Conservation (phyloP, 2,888 invertebrate genomes). For the Charanyca ferruginea region DNA sequence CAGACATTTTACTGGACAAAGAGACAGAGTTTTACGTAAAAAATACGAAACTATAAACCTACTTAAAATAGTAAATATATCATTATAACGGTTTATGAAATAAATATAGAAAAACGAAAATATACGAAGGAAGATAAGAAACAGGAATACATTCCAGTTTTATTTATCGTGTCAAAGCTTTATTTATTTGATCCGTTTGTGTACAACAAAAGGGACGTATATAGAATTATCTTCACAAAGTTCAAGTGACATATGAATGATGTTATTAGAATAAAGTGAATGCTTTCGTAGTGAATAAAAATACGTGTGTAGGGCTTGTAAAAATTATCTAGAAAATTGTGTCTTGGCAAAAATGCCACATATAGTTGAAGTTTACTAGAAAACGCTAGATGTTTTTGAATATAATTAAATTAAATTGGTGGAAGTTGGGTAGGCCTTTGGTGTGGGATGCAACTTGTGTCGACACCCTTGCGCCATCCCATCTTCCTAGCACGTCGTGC, state of each 20-base stretch:
- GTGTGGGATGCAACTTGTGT: no score
- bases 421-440: no score
- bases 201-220: constrained; percentile 13
- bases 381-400: no score
- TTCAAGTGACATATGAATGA: constrained; percentile 7
- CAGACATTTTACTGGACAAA: no score
- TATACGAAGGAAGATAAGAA: not conserved
- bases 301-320: not conserved
- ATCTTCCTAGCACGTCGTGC: no score
- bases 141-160: constrained; percentile 12
- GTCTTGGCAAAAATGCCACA: not conserved
- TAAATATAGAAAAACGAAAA: not conserved
- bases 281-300: not conserved
- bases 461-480: no score
- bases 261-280: constrained; percentile 8
- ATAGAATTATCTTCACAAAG: constrained; percentile 18
- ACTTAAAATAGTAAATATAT: not conserved
- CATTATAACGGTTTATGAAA: not conserved
- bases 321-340: not conserved
- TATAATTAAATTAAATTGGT: no score
- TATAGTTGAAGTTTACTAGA: no score
- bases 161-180: constrained; percentile 15
- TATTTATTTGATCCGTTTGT: constrained; percentile 24
- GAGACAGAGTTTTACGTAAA: no score
- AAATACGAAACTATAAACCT: not conserved